A percentile compares a stretch with the other conserved stretches of the same genome.
Evolutionary conservation across 64 coral and sea anemone genomes (phyloP).

Genomic region (Cladopsammia gracilis): DNA sequence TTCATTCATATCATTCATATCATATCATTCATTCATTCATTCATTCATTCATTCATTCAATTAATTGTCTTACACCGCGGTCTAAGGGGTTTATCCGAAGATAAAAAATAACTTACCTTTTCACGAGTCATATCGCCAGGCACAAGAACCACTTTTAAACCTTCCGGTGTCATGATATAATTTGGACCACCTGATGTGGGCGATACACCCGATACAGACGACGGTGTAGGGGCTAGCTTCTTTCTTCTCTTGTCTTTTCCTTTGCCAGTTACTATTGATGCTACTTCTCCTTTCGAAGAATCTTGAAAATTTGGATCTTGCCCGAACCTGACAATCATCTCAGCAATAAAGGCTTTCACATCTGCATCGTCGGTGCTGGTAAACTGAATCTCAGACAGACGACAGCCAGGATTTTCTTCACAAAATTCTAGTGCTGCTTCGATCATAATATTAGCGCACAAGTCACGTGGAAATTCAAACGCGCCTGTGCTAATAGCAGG

Average conservation of each 20-base stretch:
- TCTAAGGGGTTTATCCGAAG: too few relatives aligned
- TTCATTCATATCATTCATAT: too few relatives aligned
- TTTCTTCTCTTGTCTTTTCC: too few relatives aligned
- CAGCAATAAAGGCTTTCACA: conserved; percentile 6
- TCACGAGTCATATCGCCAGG: conserved; percentile 7
- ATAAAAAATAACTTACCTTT: neutral
- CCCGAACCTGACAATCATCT: neutral
- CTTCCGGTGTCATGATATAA: neutral
- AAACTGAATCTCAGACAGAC: conserved; percentile 54
- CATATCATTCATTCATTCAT: too few relatives aligned
- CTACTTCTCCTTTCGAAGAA: neutral
- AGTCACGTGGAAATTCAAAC: conserved; percentile 4
- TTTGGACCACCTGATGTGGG: neutral
- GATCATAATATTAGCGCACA: conserved; percentile 40
- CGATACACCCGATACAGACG: too few relatives aligned
- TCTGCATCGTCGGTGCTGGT: neutral
- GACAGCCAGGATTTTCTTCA: neutral
- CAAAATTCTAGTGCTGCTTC: neutral
- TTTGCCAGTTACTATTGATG: neutral
- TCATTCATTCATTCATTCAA: too few relatives aligned
- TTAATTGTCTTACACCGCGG: too few relatives aligned
- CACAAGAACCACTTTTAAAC: conserved; percentile 4
- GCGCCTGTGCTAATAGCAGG: conserved; percentile 47
- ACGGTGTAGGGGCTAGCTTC: neutral
- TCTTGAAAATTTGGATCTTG: neutral